phyloP scores from a whole-genome alignment of 2,797 vertebrate species.

The Telmatherina bonti region DNA sequence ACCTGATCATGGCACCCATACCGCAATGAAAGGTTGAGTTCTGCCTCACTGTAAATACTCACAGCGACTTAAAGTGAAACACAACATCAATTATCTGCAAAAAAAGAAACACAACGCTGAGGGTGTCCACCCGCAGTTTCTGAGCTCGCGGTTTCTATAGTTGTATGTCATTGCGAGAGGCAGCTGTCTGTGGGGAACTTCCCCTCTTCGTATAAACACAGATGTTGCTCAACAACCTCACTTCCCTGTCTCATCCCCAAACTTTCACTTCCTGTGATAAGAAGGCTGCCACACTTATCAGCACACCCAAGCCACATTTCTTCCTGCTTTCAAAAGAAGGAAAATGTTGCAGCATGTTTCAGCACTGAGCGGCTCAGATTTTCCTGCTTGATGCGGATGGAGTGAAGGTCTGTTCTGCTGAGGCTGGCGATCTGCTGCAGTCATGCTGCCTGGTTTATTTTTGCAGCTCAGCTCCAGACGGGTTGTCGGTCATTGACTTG shows the following conservation, averaged over 20 bases:
- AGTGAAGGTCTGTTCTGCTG: constrained; percentile 38
- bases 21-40: too few species aligned
- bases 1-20: not conserved
- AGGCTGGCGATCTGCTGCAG: constrained; percentile 45
- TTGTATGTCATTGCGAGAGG: constrained; percentile 4
- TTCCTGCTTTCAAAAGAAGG: not conserved
- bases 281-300: not conserved
- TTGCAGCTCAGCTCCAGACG: constrained; percentile 35
- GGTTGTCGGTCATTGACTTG: constrained; percentile 4
- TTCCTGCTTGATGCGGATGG: not conserved
- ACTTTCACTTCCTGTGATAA: constrained; percentile 70
- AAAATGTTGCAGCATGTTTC: not conserved
- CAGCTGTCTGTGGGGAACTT: constrained; percentile 47
- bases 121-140: not conserved
- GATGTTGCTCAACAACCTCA: constrained; percentile 50
- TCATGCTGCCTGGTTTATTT: constrained; percentile 48
- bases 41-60: not conserved
- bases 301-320: not conserved
- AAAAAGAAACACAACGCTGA: not conserved
- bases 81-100: not conserved
- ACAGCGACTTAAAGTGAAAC: not conserved
- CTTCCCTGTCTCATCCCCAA: constrained; percentile 63
- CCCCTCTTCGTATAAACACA: constrained; percentile 34
- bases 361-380: not conserved
- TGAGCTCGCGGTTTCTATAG: not conserved